phyloP scores from a whole-genome alignment of 2,888 invertebrate species.

The Hirudinaria manillensis region DNA sequence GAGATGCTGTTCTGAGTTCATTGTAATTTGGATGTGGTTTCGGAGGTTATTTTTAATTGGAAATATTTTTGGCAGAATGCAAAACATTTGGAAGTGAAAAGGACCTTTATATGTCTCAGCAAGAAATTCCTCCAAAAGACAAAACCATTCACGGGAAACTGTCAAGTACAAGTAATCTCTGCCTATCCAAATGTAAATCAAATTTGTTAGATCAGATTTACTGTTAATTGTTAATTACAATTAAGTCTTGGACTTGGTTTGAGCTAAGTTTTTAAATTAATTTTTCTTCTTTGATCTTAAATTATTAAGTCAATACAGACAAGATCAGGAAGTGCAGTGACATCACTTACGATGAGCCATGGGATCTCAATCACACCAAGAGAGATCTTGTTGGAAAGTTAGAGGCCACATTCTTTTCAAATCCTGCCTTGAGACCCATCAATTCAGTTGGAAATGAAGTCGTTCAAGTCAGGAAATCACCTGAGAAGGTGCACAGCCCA shows the following conservation, averaged over 20 bases:
- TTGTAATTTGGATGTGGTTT: not conserved
- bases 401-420: conserved; percentile 14
- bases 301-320: too few relatives aligned
- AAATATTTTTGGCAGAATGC: conserved; percentile 8
- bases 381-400: conserved; percentile 16
- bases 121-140: too few relatives aligned
- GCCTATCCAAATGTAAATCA: too few relatives aligned
- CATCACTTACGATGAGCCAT: conserved; percentile 22
- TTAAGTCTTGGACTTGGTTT: too few relatives aligned
- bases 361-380: conserved; percentile 18
- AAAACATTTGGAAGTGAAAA: conserved; percentile 12
- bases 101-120: not conserved
- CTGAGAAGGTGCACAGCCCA: not conserved
- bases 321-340: not conserved
- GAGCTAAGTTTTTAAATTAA: too few relatives aligned
- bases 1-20: too few relatives aligned
- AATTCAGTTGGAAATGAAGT: not conserved
- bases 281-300: too few relatives aligned
- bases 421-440: conserved; percentile 1
- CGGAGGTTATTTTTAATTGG: not conserved
- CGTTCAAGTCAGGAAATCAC: not conserved
- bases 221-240: too few relatives aligned
- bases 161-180: too few relatives aligned
- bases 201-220: too few relatives aligned
- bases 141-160: too few relatives aligned